These are phyloP conservation scores for Gorsachius magnificus DNA, from an alignment of 2,797 vertebrate species.

Conservation along the genomic window DNA sequence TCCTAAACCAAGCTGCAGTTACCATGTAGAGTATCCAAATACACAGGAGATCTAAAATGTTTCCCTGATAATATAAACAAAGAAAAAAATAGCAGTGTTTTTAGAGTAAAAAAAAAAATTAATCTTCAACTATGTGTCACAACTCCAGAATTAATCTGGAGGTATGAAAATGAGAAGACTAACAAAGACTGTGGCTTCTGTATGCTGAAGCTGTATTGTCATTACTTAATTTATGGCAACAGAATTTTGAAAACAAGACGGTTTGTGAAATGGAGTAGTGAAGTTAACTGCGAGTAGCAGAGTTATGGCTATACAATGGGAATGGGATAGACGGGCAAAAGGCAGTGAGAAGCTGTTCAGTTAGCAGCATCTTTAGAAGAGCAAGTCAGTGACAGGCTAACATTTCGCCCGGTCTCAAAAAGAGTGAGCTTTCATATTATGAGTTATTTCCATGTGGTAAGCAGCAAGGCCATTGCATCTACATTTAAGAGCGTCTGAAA, in stretches of 20 bases:
- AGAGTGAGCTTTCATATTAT: neutral
- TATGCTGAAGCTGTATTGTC: neutral
- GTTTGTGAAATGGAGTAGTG: neutral
- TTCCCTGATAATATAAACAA: neutral
- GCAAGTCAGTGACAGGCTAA: neutral
- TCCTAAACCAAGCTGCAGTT: neutral
- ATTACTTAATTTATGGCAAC: neutral
- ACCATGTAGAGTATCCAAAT: neutral
- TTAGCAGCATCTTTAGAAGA: neutral
- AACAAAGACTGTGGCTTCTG: neutral
- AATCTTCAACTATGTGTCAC: neutral
- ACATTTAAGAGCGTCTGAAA: neutral
- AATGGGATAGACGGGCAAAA: neutral
- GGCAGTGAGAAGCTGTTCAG: neutral
- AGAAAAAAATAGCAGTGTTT: neutral
- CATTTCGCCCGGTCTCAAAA: fast-evolving
- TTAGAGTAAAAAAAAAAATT: neutral
- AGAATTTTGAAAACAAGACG: neutral
- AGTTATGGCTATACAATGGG: neutral
- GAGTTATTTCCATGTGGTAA: neutral
- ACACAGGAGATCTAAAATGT: neutral
- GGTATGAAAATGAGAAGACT: neutral
- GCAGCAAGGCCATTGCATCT: neutral
- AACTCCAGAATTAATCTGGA: neutral
- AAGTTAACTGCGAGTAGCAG: neutral